phyloP scores from a whole-genome alignment of 1,140 invertebrate genomes.

The Euwallacea similis region DNA sequence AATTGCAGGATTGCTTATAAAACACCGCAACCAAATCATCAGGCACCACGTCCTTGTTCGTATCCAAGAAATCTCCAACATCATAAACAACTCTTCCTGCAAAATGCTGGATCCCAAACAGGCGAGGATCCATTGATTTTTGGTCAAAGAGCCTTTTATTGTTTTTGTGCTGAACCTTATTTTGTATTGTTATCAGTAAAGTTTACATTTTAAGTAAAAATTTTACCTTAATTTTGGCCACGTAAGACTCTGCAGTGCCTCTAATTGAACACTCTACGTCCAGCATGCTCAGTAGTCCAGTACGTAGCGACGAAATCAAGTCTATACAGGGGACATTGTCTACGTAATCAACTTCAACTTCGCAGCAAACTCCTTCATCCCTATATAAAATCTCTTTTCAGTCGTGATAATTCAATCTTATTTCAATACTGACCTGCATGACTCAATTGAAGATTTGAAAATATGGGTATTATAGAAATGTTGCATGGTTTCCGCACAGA shows the following conservation, averaged over 20 bases:
- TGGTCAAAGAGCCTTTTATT: conserved; percentile 75
- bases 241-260: conserved; percentile 84
- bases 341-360: conserved; percentile 90
- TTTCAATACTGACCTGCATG: conserved; percentile 60
- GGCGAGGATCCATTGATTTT: conserved; percentile 73
- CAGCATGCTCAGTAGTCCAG: conserved; percentile 86
- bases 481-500: conserved; percentile 96
- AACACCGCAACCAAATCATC: conserved; percentile 92
- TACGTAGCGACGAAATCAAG: conserved; percentile 89
- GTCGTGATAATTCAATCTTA: conserved; percentile 1
- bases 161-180: conserved; percentile 71
- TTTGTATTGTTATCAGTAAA: background rate
- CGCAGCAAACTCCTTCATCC: conserved; percentile 90
- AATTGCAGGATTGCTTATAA: conserved; percentile 90
- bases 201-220: background rate
- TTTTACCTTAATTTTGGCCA: conserved; percentile 74
- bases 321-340: conserved; percentile 96
- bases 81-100: conserved; percentile 88
- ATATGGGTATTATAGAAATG: conserved; percentile 97
- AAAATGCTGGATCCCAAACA: conserved; percentile 91
- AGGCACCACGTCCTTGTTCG: conserved; percentile 88
- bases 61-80: conserved; percentile 85
- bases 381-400: conserved; percentile 49
- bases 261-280: conserved; percentile 90
- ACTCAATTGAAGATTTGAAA: conserved; percentile 92